Conservation (phyloP, 2,113 vertebrate species). For the Clinocottus analis region DNA sequence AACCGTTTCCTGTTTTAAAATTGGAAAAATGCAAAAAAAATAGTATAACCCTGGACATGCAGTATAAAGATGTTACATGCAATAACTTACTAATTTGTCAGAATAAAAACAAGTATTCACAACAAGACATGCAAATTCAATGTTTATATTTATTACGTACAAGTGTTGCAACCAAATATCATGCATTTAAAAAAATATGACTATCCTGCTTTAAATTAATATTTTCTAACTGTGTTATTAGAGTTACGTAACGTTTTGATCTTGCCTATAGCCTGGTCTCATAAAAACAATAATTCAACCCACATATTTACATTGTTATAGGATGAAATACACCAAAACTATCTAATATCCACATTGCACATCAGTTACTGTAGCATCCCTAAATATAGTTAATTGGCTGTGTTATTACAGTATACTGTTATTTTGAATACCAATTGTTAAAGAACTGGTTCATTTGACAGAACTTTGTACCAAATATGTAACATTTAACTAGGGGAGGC, state of each 20-base stretch:
- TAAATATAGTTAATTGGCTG: conserved; percentile 7
- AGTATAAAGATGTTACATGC: conserved; percentile 31
- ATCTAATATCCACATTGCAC: conserved; percentile 2
- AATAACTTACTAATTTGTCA: conserved; percentile 39
- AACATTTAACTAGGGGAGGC: conserved; percentile 48
- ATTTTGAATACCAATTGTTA: conserved; percentile 1
- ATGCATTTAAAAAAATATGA: conserved; percentile 45
- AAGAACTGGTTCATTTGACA: conserved; percentile 10
- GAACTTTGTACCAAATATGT: conserved; percentile 15
- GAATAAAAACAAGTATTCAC: conserved; percentile 69
- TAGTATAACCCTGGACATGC: conserved; percentile 2
- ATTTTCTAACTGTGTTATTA: neutral
- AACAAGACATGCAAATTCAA: conserved; percentile 83
- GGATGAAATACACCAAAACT: neutral
- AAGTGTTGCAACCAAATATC: conserved; percentile 68
- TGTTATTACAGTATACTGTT: neutral
- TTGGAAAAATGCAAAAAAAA: neutral
- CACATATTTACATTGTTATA: conserved; percentile 1
- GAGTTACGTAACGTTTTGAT: neutral
- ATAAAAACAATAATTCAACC: neutral
- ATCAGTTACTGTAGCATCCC: neutral
- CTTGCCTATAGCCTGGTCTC: neutral
- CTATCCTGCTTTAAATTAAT: neutral
- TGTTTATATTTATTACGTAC: conserved; percentile 78
- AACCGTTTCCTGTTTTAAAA: neutral